Evolutionary conservation across 2,113 vertebrate species (phyloP).

Genomic region (Mormyrus lacerda): DNA sequence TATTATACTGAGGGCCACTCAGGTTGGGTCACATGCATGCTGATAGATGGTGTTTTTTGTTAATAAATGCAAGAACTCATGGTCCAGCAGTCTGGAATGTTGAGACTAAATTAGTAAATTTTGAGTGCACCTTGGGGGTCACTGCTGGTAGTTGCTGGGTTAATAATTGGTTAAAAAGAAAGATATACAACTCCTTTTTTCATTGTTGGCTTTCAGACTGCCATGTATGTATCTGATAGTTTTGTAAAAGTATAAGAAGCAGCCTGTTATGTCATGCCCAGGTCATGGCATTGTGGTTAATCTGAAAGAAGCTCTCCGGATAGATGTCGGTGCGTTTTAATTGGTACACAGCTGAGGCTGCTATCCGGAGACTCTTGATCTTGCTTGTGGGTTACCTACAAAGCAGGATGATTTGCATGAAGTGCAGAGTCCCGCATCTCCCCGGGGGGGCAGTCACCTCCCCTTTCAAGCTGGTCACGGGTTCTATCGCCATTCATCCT

Average conservation of each 20-base stretch:
- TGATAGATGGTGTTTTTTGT: background rate
- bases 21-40: background rate
- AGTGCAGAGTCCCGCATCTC: background rate
- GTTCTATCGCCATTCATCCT: background rate
- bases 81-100: background rate
- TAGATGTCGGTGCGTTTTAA: background rate
- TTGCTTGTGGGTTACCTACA: background rate
- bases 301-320: background rate
- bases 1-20: background rate
- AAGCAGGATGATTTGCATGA: background rate
- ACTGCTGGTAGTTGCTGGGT: background rate
- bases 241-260: background rate
- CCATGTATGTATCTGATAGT: background rate
- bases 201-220: background rate
- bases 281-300: background rate
- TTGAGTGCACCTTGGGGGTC: background rate
- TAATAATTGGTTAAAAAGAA: slow-evolving; percentile 12
- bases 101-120: slow-evolving; percentile 1
- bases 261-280: background rate
- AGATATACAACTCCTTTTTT: background rate
- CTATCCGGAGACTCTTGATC: background rate
- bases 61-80: background rate
- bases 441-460: background rate
- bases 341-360: background rate
- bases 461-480: background rate